Evolutionary conservation across 2,797 vertebrate genomes (phyloP).

Genomic region (Tauraco hartlaubi): DNA sequence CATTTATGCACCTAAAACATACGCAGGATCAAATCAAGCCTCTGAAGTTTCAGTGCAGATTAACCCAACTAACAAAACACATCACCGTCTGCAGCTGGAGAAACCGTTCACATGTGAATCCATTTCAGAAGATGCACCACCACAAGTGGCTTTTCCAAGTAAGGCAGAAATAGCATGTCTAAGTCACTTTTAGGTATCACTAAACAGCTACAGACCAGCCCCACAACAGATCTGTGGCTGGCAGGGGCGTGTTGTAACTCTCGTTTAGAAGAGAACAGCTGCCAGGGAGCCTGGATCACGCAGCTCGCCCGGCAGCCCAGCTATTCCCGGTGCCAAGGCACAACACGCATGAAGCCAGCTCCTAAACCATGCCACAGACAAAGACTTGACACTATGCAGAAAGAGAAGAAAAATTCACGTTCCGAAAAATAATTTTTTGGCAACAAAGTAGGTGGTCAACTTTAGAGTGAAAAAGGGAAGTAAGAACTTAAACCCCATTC

Average conservation of each 20-base stretch:
- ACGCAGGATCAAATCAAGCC: not conserved
- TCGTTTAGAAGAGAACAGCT: not conserved
- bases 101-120: fast-evolving
- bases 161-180: not conserved
- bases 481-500: not conserved
- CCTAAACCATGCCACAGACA: not conserved
- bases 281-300: not conserved
- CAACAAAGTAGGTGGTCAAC: not conserved
- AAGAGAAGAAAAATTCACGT: not conserved
- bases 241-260: fast-evolving
- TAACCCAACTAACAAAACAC: fast-evolving
- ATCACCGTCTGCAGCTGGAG: not conserved
- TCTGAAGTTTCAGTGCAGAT: not conserved
- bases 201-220: not conserved
- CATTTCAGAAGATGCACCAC: not conserved
- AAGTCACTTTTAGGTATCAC: not conserved
- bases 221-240: fast-evolving
- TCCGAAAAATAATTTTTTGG: not conserved
- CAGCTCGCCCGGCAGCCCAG: not conserved
- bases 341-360: fast-evolving
- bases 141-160: not conserved
- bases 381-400: fast-evolving
- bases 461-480: not conserved
- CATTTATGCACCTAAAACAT: not conserved
- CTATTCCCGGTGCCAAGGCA: not conserved